These are phyloP conservation scores for Furcifer pardalis DNA, from an alignment of 2,797 vertebrate species.

Conservation along the genomic window DNA sequence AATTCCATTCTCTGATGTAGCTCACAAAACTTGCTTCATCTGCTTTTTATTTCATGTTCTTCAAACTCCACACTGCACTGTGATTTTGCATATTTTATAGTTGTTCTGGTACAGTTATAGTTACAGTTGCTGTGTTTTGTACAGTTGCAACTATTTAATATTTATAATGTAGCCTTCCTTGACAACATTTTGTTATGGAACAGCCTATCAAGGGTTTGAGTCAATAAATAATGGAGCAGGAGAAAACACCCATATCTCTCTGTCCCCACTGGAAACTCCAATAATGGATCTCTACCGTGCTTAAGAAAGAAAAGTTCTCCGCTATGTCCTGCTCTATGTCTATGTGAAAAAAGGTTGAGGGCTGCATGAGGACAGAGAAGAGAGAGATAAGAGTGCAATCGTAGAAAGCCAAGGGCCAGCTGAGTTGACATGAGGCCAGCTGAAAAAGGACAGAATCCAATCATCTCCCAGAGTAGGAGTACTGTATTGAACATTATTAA, in stretches of 20 bases:
- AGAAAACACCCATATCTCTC: neutral
- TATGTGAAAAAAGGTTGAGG: neutral
- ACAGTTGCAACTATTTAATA: neutral
- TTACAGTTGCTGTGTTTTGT: neutral
- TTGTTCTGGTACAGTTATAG: neutral
- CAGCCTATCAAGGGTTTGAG: neutral
- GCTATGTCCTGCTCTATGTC: neutral
- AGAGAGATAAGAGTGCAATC: too few relatives aligned
- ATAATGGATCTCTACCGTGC: neutral
- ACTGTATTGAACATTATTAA: too few relatives aligned
- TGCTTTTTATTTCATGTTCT: neutral
- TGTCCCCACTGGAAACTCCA: neutral
- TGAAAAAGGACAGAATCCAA: too few relatives aligned
- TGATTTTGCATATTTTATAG: neutral
- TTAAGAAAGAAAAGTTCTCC: neutral
- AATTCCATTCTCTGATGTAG: too few relatives aligned
- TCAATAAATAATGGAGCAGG: neutral
- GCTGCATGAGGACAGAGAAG: neutral
- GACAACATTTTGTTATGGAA: neutral
- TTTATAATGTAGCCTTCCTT: neutral
- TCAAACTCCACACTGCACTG: neutral
- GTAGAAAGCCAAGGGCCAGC: too few relatives aligned
- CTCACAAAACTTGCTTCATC: neutral
- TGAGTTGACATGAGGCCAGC: too few relatives aligned
- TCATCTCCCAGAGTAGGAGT: too few relatives aligned